Evolutionary conservation across 1,140 invertebrate genomes (phyloP), one percentile per base, ranked within the genome.

Genomic region (Leptopilina boulardi): DNA sequence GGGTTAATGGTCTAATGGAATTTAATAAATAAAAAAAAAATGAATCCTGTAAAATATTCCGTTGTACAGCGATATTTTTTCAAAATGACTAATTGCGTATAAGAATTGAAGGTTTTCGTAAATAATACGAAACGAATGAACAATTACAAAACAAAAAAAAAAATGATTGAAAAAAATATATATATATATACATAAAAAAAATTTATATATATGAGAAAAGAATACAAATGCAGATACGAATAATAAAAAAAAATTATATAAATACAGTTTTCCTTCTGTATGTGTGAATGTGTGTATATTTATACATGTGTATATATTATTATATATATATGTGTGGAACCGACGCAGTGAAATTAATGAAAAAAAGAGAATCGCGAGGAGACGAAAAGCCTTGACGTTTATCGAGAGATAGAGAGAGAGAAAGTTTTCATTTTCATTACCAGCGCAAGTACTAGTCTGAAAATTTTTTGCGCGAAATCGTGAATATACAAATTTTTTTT

Each of bases 41-140:
- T 66, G 23, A 83, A 83, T 82, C 81, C 84, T 90, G 87, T 89
- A 88, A 89, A 78, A 88, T 86, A 76, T 79, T 84, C 83, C 82
- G 79, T 84, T 88, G 87, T 84, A 90, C 86, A 90, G 86, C 85
- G 83, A 89, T 90, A 90, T 90, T 90, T 90, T 89, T 90, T 86
- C 88, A 90, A 86, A 86, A 84, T 85, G 84, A 80, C 80, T 87
- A 85, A 84, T 79, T 66, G 26, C 26, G 71, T 79, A n/a, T n/a
- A 82, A 84, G 82, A 89, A 89, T 86, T 83, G 83, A 81, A 66
- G 21, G 30, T 77, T 75, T 73, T 51, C 8, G 47, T 30, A 75
- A 75, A 44, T n/a, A 75, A 71, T 47, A 41, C 51, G 11, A 23
- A 56, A 56, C 21, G 56, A 59, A 59, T 59, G 56, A 30, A 30